phyloP scores from a whole-genome alignment of 2,797 vertebrate genomes.

The Eulemur rubriventer region DNA sequence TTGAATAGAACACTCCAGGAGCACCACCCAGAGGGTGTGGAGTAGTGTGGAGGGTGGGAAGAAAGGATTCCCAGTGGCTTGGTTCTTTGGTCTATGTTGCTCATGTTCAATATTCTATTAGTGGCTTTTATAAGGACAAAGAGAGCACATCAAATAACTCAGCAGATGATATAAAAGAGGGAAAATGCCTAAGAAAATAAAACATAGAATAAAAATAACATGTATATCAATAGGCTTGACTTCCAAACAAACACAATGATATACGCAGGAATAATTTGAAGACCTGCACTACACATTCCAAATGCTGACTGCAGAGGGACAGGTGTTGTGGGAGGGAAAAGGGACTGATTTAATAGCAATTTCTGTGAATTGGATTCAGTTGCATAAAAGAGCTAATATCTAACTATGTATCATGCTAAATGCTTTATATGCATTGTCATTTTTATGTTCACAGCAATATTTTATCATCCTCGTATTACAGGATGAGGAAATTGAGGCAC shows the following conservation, averaged over 20 bases:
- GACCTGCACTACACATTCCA: background rate
- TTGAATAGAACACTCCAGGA: background rate
- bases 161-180: background rate
- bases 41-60: background rate
- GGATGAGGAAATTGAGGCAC: background rate
- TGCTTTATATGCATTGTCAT: background rate
- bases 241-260: background rate
- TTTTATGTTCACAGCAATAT: background rate
- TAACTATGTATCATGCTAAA: background rate
- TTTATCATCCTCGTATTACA: background rate
- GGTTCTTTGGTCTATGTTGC: background rate
- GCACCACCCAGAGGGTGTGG: background rate
- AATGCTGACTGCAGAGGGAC: background rate
- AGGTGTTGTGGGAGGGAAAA: background rate
- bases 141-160: background rate
- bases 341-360: background rate
- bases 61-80: background rate
- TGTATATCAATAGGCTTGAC: background rate
- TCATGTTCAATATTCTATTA: background rate
- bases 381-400: background rate
- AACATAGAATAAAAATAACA: background rate
- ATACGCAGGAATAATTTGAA: background rate
- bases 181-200: background rate
- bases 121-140: background rate
- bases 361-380: background rate